These are phyloP conservation scores for Apamea sordens DNA, from an alignment of 2,888 invertebrate species.

Conservation along the genomic window DNA sequence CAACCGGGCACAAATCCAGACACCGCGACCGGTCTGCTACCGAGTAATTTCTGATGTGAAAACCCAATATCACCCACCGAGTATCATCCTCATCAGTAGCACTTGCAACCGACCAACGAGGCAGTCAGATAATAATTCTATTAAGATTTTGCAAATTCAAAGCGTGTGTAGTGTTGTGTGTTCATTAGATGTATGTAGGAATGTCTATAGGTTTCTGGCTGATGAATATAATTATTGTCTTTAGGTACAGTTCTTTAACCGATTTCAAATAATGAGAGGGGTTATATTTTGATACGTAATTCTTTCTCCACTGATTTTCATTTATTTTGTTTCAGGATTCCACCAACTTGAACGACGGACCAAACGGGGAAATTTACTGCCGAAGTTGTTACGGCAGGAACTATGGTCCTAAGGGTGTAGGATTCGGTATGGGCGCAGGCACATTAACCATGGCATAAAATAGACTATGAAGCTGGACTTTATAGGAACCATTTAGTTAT, in stretches of 20 bases:
- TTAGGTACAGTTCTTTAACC: neutral
- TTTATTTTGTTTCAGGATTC: conserved; percentile 91
- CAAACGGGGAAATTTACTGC: conserved; percentile 98
- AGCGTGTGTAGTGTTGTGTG: neutral
- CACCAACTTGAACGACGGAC: conserved; percentile 97
- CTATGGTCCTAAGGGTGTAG: conserved; percentile 97
- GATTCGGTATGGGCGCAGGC: conserved; percentile 97
- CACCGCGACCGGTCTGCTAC: neutral
- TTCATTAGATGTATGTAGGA: neutral
- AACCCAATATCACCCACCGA: neutral
- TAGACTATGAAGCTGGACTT: conserved; percentile 87
- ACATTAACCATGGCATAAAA: conserved; percentile 96
- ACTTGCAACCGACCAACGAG: neutral
- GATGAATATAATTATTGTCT: neutral
- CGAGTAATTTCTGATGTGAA: neutral
- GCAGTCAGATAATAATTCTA: neutral
- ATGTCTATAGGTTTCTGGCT: neutral
- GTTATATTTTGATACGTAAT: neutral
- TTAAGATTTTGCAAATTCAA: neutral
- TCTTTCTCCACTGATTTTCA: neutral
- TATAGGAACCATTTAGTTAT: conserved; percentile 79
- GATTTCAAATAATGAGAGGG: neutral
- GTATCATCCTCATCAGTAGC: neutral
- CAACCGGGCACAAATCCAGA: neutral
- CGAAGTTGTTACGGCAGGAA: conserved; percentile 96